phyloP scores from a whole-genome alignment of 2,797 vertebrate species.

The Malurus splendens region DNA sequence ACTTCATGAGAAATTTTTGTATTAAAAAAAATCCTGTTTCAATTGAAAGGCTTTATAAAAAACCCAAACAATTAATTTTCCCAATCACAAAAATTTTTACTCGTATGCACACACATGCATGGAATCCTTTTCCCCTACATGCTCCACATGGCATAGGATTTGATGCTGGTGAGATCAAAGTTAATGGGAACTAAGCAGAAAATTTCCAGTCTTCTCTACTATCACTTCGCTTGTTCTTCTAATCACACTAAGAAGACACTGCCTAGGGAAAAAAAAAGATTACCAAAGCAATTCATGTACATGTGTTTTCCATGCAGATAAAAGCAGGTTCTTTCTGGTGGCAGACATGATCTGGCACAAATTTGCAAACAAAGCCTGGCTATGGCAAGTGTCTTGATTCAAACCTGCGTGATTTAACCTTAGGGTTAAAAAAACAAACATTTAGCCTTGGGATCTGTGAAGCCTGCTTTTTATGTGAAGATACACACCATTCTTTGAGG shows the following conservation, averaged over 20 bases:
- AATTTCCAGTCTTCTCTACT: not conserved
- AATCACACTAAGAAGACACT: not conserved
- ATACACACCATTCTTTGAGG: not conserved
- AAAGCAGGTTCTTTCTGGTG: not conserved
- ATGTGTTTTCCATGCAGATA: not conserved
- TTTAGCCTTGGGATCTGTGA: not conserved
- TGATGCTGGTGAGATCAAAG: not conserved
- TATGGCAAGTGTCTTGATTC: not conserved
- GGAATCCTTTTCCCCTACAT: not conserved
- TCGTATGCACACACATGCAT: not conserved
- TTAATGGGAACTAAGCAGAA: not conserved
- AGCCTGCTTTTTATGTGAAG: not conserved
- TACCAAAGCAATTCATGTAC: not conserved
- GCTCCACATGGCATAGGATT: not conserved
- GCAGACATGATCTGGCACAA: not conserved
- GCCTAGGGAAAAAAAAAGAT: not conserved
- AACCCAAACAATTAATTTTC: not conserved
- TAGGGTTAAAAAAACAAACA: not conserved
- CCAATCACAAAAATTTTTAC: not conserved
- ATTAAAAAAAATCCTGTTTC: not conserved
- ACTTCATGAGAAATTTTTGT: not conserved
- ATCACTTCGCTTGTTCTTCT: not conserved
- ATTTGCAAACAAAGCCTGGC: not conserved
- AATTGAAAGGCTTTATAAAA: not conserved
- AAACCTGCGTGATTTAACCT: not conserved